Base-by-base conservation (phyloP, 2,113 vertebrate species). In the Mesoclemmys tuberculata region DNA sequence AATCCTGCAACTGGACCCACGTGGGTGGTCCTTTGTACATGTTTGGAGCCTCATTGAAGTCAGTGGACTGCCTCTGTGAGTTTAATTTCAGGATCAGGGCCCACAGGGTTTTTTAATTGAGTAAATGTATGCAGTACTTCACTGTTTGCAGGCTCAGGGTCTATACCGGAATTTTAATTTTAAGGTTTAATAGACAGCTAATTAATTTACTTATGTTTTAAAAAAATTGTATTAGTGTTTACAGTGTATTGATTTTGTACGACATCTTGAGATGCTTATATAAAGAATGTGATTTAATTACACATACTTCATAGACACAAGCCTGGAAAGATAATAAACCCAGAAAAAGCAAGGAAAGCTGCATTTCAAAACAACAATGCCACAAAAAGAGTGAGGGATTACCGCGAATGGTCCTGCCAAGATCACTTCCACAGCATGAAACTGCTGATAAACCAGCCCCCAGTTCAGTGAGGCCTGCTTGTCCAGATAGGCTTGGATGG, bases 401-500 rank as follows among this genome's bases (percentile, higher is more conserved):
- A 77, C 75, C 89, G 89, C 78, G 71, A 96, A 82, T 3, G 0
- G 80, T 81, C 38, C 88, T 97, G 97, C 96, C 97, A 96, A 97
- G 92, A 97, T 96, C 84, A 81, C 96, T 97, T 94, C 88, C 96
- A 82, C 90, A 93, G 82, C 93, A 88, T 98, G 97, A 95, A 97
- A 95, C 68, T 27, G 8, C 96, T 98, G 97, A 98, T 97, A 98
- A 98, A 97, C 19, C 1, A 93, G 87, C 94, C 78, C 91, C 96
- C 86, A 61, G 51, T 97, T 96, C 93, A 92, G 0, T 2, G 80
- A 89, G 83, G 89, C 71, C 95, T 98, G 97, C 90, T 90, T 92
- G 56, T 91, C 97, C 95, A 97, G 97, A 97, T 96, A 98, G 96
- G 89, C 92, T 89, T 97, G 96, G 97, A 93, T 8, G 12, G 61